Base-by-base conservation (phyloP, 64 coral and sea anemone genomes). In the Platygyra sinensis region DNA sequence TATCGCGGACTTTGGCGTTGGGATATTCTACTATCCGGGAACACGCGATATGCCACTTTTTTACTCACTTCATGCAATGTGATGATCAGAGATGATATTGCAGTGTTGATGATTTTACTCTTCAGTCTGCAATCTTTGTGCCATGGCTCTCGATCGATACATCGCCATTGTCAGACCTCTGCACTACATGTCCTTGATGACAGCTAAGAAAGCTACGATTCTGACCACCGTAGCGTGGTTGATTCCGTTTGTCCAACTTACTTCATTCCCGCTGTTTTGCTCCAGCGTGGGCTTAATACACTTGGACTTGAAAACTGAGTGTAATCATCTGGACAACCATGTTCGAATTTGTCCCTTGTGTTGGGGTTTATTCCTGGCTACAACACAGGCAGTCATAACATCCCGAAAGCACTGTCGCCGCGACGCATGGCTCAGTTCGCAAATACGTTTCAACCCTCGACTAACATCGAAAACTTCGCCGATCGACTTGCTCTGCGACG, bases 1-100 rank as follows among this genome's bases (percentile, higher is more conserved):
- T 28, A 80, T 95, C 10, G 89, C 94, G 5, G 94, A 95, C 78
- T 82, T 95, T 17, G 60, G 87, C 25, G 91, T 95, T 38, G 94
- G 94, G 4, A 49, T 87, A 63, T 79, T 62, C 25, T 52, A 88
- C 17, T 81, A 86, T 63, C 89, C 93, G 22, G 77, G 67, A n/a
- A 14, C 79, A 89, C 0, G 90, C 61, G 16, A 67, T 91, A 19
- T 91, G 89, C 71, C 52, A 75, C 14, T 57, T 79, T n/a, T 27
- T 28, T 54, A 51, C 9, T 14, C 18, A 24, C 36, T 29, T 79
- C 76, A 54, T 79, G 76, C 51, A 79, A 79, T 50, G 14, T 57
- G 12, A 28, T 28, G 9, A 46, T 79, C 49, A 79, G 46, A 50
- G 76, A 79, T 6, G 76, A 79, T 20, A 79, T 79, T 27, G 76